A percentile compares a stretch with the other conserved stretches of the same genome.
Conservation (phyloP, 2,888 invertebrate genomes). For the Pseudolycoriella hygida region DNA sequence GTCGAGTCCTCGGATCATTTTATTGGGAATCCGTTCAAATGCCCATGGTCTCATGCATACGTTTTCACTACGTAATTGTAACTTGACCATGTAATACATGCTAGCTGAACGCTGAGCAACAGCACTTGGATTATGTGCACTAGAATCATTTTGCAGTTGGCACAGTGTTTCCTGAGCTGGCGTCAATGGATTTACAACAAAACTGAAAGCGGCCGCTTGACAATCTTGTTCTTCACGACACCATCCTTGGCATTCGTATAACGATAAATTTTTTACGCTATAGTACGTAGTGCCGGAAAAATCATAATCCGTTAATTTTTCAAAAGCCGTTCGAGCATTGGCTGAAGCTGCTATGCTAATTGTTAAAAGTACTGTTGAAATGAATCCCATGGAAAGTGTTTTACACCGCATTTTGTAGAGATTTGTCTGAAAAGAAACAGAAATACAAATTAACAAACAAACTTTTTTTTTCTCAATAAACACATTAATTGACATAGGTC, state of each 20-base stretch:
- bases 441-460: no score
- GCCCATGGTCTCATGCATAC: conserved; percentile 84
- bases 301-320: conserved; percentile 83
- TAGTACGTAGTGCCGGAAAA: conserved; percentile 83
- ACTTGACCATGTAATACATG: conserved; percentile 89
- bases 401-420: not conserved
- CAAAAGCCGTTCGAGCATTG: conserved; percentile 73
- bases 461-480: no score
- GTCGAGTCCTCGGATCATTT: conserved; percentile 76
- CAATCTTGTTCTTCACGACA: conserved; percentile 85
- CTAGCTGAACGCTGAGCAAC: conserved; percentile 70
- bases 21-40: conserved; percentile 84
- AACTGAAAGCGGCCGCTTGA: conserved; percentile 84
- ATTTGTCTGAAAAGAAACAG: no score
- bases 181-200: conserved; percentile 79
- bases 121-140: conserved; percentile 75
- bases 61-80: conserved; percentile 71
- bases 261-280: conserved; percentile 75
- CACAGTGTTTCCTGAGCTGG: conserved; percentile 84
- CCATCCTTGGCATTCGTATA: conserved; percentile 92
- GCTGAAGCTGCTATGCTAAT: conserved; percentile 15
- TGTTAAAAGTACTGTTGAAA: conserved; percentile 12
- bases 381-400: conserved; percentile 6
- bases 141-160: conserved; percentile 81
- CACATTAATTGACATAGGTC: no score